These are phyloP conservation scores for Gymnocypris eckloni DNA, from an alignment of 2,797 vertebrate genomes.

Conservation along the genomic window DNA sequence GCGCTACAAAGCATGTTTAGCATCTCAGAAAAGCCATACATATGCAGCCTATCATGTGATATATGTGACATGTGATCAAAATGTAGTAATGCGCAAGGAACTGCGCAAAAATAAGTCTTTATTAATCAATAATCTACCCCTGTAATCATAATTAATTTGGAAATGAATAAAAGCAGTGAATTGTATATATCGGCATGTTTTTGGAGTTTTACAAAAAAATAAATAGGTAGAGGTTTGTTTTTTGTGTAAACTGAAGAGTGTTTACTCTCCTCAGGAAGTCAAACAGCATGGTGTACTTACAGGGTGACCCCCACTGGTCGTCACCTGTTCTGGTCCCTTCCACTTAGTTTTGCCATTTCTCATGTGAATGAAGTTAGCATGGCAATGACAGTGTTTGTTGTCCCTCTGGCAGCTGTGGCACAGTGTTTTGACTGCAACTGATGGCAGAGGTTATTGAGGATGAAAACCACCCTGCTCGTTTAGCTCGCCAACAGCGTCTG, in stretches of 20 bases:
- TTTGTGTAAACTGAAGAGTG: not conserved
- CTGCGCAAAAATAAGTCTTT: not conserved
- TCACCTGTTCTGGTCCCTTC: not conserved
- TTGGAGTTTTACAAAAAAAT: not conserved
- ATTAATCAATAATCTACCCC: not conserved
- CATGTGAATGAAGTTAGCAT: conserved; percentile 28
- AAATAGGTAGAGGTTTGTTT: not conserved
- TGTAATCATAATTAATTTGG: not conserved
- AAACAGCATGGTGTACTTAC: not conserved
- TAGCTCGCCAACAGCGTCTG: conserved; percentile 8
- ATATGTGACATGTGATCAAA: not conserved
- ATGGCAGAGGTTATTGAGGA: conserved; percentile 43
- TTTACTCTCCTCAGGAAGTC: not conserved
- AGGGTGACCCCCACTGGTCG: not conserved
- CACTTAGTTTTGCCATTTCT: conserved; percentile 9
- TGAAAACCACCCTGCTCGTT: conserved; percentile 25
- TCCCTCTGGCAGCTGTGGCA: conserved; percentile 18
- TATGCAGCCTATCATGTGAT: not conserved
- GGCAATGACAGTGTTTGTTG: conserved; percentile 18
- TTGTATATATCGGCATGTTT: not conserved
- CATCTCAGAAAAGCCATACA: not conserved
- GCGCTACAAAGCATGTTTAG: not conserved
- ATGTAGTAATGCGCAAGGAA: not conserved
- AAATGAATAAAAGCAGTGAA: not conserved
- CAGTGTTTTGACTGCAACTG: conserved; percentile 33